These are phyloP conservation scores for Tortricodes alternella DNA, from an alignment of 2,888 invertebrate species.

Conservation along the genomic window DNA sequence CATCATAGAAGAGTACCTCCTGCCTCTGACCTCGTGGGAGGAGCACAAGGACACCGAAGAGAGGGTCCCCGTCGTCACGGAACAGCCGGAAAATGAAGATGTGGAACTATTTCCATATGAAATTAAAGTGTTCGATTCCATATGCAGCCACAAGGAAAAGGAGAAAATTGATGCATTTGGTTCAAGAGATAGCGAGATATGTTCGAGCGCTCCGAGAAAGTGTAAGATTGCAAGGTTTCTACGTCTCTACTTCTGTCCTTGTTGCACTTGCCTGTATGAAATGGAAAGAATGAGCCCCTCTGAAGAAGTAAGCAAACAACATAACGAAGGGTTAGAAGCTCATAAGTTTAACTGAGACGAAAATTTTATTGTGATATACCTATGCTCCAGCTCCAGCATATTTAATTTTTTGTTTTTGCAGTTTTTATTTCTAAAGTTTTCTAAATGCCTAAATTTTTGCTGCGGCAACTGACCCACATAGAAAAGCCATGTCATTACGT, in stretches of 20 bases:
- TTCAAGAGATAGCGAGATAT: slow-evolving; percentile 47
- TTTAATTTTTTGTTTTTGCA: too few species aligned
- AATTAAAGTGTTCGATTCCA: slow-evolving; percentile 32
- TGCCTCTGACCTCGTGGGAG: slow-evolving; percentile 84
- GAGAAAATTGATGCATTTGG: slow-evolving; percentile 36
- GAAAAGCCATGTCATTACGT: too few species aligned
- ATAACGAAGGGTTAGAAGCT: too few species aligned
- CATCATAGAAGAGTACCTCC: slow-evolving; percentile 74
- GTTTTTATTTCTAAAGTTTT: too few species aligned
- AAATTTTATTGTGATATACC: too few species aligned
- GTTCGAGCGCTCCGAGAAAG: slow-evolving; percentile 48
- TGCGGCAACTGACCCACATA: too few species aligned
- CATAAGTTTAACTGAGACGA: too few species aligned
- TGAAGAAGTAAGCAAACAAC: not conserved
- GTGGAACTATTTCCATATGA: too few species aligned
- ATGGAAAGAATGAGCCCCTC: slow-evolving; percentile 54
- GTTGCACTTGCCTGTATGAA: slow-evolving; percentile 70
- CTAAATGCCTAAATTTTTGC: too few species aligned
- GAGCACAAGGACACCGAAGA: slow-evolving; percentile 44
- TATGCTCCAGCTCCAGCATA: too few species aligned
- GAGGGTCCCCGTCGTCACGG: slow-evolving; percentile 40
- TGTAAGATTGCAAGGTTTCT: slow-evolving; percentile 69
- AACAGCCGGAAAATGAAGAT: slow-evolving; percentile 12
- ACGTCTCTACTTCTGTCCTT: slow-evolving; percentile 73
- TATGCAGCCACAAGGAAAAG: slow-evolving; percentile 39